These are phyloP conservation scores for Huso huso DNA, from an alignment of 2,797 vertebrate species.

Conservation along the genomic window DNA sequence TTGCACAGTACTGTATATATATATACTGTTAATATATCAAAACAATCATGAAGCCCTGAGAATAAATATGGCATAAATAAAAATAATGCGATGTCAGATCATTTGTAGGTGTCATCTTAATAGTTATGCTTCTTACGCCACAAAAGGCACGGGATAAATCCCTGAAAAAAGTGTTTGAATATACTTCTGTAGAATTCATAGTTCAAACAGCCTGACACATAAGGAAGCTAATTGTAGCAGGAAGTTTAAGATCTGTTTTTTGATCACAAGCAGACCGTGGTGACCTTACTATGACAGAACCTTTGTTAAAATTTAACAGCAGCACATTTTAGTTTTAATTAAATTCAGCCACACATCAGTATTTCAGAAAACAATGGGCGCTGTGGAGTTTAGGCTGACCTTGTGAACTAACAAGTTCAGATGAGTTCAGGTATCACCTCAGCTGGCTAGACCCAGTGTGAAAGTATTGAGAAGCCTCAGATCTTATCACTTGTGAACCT, in stretches of 20 bases:
- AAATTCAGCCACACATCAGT: conserved; percentile 21
- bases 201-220: not conserved
- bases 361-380: conserved; percentile 22
- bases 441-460: too few species aligned
- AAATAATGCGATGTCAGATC: not conserved
- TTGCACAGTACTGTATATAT: too few species aligned
- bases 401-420: conserved; percentile 24
- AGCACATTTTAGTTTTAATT: conserved; percentile 18
- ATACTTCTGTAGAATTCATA: too few species aligned
- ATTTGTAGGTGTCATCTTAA: not conserved
- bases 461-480: too few species aligned
- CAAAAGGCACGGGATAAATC: not conserved
- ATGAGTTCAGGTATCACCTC: not conserved
- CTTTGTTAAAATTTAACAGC: conserved; percentile 14
- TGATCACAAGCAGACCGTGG: conserved; percentile 49
- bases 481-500: too few species aligned
- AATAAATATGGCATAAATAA: not conserved
- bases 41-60: not conserved
- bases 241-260: conserved; percentile 23
- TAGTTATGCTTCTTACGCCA: not conserved
- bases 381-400: conserved; percentile 10
- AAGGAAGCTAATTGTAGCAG: not conserved
- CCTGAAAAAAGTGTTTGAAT: too few species aligned
- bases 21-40: too few species aligned
- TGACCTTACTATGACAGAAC: conserved; percentile 36